Base-by-base conservation (phyloP, 2,113 vertebrate species). In the Coturnix japonica region DNA sequence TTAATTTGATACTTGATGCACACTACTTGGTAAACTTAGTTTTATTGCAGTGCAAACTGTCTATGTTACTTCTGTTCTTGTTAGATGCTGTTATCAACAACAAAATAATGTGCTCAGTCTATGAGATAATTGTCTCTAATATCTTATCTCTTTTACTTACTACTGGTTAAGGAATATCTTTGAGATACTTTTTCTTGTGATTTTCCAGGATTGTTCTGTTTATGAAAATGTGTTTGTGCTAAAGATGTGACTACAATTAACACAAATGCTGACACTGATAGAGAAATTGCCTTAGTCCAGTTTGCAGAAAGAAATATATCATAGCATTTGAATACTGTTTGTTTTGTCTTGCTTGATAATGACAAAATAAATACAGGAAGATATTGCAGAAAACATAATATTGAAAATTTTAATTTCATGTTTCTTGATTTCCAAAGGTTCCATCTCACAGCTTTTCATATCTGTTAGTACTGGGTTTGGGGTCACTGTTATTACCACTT, bases 201-300 rank as follows among this genome's bases (percentile, higher is more conserved):
- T 93, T 71, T 49, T 35, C 72, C 67, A 79, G 59, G 47, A 60
- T 43, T 83, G 30, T 37, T 78, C 33, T 85, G 23, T 85, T 94
- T 95, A 88, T 83, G 51, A 90, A 44, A 41, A 44, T 3, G 15
- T 63, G 46, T 63, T 89, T 94, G 66, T 82, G 85, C 60, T 87
- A 54, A 91, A 87, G 47, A 75, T 87, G 37, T 74, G 26, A 65
- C 30, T 85, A n/a, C 77, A 46, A 41, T 85, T 94, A 94, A 13
- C 73, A 44, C 21, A 41, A 54, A 20, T 69, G 73, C 23, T 72
- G 47, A 43, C 72, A 72, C 35, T 88, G 56, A 26, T 57, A 85
- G 80, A 83, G 41, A 95, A 90, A 74, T 12, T 88, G 87, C 93
- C 88, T 90, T 59, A 64, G 71, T 88, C 80, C 65, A 69, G 6